Conservation (phyloP, 2,113 vertebrate species). For the Bubo blakistoni region DNA sequence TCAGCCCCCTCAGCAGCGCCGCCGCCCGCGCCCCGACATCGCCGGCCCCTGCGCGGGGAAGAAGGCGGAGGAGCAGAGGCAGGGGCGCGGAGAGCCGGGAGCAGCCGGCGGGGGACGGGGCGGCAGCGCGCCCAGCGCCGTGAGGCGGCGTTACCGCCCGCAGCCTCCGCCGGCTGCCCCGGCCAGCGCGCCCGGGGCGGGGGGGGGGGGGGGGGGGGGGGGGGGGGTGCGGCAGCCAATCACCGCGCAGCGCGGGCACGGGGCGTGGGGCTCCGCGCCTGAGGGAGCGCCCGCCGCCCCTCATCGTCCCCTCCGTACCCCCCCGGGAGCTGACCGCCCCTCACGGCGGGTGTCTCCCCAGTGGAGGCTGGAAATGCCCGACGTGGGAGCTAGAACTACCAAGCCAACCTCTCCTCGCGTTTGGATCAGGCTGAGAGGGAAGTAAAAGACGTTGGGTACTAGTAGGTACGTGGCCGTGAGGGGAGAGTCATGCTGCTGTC, state of each 20-base stretch:
- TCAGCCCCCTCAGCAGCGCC: neutral
- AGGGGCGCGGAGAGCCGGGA: rapidly evolving
- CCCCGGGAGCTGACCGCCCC: rapidly evolving
- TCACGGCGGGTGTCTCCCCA: no score
- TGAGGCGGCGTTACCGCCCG: neutral
- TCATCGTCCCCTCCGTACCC: rapidly evolving
- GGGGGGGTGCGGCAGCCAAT: neutral
- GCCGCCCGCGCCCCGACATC: neutral
- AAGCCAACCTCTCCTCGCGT: rapidly evolving
- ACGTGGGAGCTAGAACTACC: no score
- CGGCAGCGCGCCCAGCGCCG: no score
- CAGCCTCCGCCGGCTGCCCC: neutral
- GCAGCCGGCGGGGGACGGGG: neutral
- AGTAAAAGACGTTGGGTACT: rapidly evolving
- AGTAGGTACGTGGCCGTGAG: rapidly evolving
- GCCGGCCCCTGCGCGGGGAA: neutral
- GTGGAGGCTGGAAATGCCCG: rapidly evolving
- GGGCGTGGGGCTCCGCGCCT: neutral
- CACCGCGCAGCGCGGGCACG: neutral
- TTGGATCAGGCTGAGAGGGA: neutral
- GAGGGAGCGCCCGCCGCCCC: neutral
- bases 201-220: no score
- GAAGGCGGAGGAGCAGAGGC: rapidly evolving
- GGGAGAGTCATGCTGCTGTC: neutral
- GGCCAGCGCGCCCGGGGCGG: no score